Evolutionary conservation across 2,113 vertebrate genomes (phyloP).

Genomic region (Anolis sagrei): DNA sequence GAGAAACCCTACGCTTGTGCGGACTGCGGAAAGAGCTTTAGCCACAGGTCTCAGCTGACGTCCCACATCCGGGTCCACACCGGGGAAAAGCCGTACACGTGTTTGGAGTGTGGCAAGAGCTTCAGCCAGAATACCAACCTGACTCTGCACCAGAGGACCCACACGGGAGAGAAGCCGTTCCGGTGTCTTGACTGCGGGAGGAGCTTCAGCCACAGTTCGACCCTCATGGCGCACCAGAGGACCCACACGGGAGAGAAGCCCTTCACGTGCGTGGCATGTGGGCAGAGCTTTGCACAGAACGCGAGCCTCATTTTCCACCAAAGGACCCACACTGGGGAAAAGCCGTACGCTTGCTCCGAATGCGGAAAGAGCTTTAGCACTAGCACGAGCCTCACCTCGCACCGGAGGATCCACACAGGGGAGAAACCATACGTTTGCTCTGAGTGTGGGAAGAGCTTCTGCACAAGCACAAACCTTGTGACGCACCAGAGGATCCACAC

Average conservation of each 20-base stretch:
- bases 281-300: neutral
- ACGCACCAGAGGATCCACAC: slow-evolving; percentile 20
- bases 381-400: neutral
- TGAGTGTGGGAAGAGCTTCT: neutral
- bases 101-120: neutral
- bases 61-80: neutral
- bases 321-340: slow-evolving; percentile 1
- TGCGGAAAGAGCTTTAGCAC: slow-evolving; percentile 23
- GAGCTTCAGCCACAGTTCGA: neutral
- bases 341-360: neutral
- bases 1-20: too few species aligned
- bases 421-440: neutral
- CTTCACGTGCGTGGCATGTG: neutral
- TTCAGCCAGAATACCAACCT: neutral
- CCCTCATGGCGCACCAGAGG: neutral
- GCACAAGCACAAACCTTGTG: neutral
- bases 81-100: neutral
- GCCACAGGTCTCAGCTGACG: too few species aligned
- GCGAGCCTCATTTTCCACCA: neutral
- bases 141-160: neutral
- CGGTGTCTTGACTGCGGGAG: neutral
- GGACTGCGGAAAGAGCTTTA: too few species aligned
- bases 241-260: neutral
- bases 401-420: neutral
- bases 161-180: neutral